Percentiles rank a stretch among this genome's conserved stretches.
Conservation (phyloP, 2,113 vertebrate genomes). For the Noturus placidus region DNA sequence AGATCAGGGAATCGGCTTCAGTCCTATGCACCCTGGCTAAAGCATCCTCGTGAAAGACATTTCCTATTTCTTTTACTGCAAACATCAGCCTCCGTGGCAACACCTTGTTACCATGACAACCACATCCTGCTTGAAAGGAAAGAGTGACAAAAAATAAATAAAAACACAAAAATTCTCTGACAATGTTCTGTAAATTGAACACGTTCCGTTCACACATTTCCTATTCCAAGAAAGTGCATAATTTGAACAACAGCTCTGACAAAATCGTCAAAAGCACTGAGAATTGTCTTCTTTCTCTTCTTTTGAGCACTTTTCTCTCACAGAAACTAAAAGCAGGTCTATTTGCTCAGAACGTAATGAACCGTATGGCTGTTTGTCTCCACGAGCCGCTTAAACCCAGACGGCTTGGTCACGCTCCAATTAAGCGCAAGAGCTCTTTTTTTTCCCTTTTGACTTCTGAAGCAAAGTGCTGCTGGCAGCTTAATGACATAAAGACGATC, state of each 20-base stretch:
- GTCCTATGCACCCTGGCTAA: background rate
- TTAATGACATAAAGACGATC: constrained; percentile 34
- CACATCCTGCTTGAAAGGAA: background rate
- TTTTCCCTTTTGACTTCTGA: constrained; percentile 6
- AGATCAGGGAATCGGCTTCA: background rate
- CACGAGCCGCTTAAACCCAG: background rate
- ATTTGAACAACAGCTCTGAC: background rate
- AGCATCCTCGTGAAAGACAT: background rate
- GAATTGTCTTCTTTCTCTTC: background rate
- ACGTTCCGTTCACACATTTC: background rate
- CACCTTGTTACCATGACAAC: constrained; percentile 52
- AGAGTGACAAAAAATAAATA: background rate
- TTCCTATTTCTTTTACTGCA: constrained; percentile 6
- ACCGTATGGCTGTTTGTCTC: constrained; percentile 30
- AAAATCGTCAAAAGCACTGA: background rate
- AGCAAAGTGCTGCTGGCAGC: constrained; percentile 13
- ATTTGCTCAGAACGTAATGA: constrained; percentile 28
- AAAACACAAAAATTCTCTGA: background rate
- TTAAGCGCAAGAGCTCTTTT: constrained; percentile 22
- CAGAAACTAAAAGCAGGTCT: background rate
- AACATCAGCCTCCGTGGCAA: constrained; percentile 1
- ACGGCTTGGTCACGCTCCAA: constrained; percentile 7
- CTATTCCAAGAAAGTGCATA: background rate
- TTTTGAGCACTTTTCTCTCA: background rate
- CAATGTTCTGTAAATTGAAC: background rate